A percentile compares a stretch with the other conserved stretches of the same genome.
These are phyloP conservation scores for Rhabdornis inornatus DNA, from an alignment of 2,113 vertebrate species.

Conservation along the genomic window DNA sequence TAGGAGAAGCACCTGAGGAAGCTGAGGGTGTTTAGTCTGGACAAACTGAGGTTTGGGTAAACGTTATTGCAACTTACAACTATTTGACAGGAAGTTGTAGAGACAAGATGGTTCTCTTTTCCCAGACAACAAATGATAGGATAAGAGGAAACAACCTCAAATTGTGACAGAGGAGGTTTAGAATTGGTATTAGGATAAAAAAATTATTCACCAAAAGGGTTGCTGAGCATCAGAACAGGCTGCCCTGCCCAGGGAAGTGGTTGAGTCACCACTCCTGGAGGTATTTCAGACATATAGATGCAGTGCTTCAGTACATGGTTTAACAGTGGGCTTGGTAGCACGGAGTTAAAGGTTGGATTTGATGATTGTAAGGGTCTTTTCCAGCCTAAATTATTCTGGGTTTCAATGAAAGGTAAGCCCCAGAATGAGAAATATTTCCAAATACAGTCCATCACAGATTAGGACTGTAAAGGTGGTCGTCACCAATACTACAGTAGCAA, in stretches of 20 bases:
- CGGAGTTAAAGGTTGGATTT: background rate
- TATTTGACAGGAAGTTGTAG: background rate
- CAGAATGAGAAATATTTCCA: background rate
- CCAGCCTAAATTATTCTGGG: background rate
- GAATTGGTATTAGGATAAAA: background rate
- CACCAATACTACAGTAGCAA: background rate
- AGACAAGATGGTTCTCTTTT: fast-evolving
- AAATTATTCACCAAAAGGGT: background rate
- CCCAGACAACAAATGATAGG: background rate
- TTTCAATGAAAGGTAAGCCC: background rate
- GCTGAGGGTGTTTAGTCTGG: background rate
- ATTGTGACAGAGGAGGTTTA: background rate
- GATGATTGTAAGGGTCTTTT: background rate
- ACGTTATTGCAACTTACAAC: background rate
- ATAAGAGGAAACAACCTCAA: background rate
- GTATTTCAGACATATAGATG: background rate
- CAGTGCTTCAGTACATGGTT: background rate
- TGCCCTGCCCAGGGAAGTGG: background rate
- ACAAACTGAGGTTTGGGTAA: background rate
- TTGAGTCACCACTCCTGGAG: fast-evolving
- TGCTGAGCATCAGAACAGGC: background rate
- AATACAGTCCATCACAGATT: background rate
- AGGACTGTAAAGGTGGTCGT: background rate
- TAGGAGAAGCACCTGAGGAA: background rate
- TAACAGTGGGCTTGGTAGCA: background rate